A percentile compares a stretch with the other conserved stretches of the same genome.
Conservation (phyloP, 2,797 vertebrate genomes). For the Hippocampus kuda region DNA sequence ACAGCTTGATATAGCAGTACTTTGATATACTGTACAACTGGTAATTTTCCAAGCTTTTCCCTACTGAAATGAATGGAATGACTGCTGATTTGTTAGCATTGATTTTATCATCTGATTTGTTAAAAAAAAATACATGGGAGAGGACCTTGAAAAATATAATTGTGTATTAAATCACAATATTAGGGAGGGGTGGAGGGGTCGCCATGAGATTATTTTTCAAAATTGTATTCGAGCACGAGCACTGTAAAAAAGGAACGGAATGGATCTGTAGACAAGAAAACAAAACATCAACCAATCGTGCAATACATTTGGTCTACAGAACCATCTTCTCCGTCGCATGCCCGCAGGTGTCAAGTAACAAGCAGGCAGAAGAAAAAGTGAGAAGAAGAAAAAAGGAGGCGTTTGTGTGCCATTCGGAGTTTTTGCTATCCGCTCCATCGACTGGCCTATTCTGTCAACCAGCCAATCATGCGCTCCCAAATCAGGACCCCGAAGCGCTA, state of each 20-base stretch:
- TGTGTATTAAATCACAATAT: no score
- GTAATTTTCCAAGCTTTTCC: no score
- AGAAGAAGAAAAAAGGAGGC: neutral
- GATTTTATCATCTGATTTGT: no score
- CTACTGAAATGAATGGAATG: no score
- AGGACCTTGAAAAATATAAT: no score
- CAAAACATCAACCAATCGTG: neutral
- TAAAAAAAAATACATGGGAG: no score
- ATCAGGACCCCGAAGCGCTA: constrained; percentile 31
- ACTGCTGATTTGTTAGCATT: no score
- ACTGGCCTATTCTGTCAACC: constrained; percentile 48
- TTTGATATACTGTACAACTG: no score
- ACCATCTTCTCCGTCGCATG: neutral
- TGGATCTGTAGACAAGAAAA: neutral
- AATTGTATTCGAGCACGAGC: neutral
- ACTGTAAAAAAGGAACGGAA: neutral
- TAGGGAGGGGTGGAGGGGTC: no score
- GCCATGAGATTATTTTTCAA: no score
- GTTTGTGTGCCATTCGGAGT: constrained; percentile 48
- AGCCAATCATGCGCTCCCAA: constrained; percentile 45
- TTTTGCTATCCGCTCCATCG: constrained; percentile 59
- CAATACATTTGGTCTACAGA: neutral
- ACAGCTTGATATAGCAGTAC: no score
- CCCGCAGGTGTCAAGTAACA: neutral
- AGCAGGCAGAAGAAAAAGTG: neutral